Percentiles rank a stretch among this genome's conserved stretches.
phyloP scores from a whole-genome alignment of 2,113 vertebrate genomes.

The Stomatorhinus ivindoensis region DNA sequence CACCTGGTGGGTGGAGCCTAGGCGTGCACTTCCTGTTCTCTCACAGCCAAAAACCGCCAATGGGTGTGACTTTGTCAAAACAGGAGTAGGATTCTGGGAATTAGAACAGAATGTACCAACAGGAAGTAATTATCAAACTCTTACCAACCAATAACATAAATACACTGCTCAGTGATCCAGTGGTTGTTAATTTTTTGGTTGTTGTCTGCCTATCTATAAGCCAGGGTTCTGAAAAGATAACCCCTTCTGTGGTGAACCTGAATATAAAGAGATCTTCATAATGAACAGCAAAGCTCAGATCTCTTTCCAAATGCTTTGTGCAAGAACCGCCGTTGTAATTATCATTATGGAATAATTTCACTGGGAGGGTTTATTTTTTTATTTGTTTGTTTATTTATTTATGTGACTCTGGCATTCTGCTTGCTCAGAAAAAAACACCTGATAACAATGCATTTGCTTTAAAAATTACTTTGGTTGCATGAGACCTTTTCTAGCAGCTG shows the following conservation, averaged over 20 bases:
- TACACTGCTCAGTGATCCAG: not conserved
- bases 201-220: not conserved
- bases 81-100: not conserved
- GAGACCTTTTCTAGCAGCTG: slow-evolving; percentile 8
- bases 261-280: not conserved
- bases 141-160: not conserved
- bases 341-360: not conserved
- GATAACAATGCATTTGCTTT: not conserved
- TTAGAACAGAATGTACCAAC: not conserved
- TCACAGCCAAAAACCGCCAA: not conserved
- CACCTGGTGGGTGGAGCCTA: slow-evolving; percentile 25
- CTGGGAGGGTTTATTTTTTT: not conserved
- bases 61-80: not conserved
- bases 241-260: not conserved
- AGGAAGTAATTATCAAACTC: not conserved
- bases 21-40: not conserved
- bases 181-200: not conserved
- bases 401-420: not conserved
- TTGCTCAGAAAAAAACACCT: not conserved
- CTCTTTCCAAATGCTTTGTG: not conserved
- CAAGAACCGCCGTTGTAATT: not conserved
- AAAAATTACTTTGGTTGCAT: slow-evolving; percentile 19
- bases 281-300: not conserved
- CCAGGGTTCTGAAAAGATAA: not conserved
- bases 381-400: not conserved